These are phyloP conservation scores for Aix galericulata DNA, from an alignment of 2,113 vertebrate species.

Conservation along the genomic window DNA sequence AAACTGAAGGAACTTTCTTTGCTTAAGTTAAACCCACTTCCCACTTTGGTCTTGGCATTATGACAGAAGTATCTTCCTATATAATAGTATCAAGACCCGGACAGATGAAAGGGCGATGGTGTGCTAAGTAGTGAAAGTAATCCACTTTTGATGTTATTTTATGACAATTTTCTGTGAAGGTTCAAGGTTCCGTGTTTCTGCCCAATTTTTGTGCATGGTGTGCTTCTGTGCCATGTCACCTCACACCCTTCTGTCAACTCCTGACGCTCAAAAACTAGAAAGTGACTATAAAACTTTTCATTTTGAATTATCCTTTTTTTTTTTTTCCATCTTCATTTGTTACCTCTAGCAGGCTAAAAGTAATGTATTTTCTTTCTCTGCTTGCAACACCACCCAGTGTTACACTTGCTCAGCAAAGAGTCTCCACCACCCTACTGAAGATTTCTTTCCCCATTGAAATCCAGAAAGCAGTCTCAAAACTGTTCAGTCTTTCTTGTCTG, in stretches of 20 bases:
- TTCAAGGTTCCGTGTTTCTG: not conserved
- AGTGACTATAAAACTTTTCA: not conserved
- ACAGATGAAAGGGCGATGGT: not conserved
- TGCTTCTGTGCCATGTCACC: not conserved
- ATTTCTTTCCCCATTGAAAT: not conserved
- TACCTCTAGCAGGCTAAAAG: not conserved
- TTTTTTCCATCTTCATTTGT: not conserved
- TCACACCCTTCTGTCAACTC: not conserved
- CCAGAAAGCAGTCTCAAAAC: not conserved
- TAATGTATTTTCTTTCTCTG: not conserved
- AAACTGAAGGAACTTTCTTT: slow-evolving; percentile 33
- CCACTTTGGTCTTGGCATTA: not conserved
- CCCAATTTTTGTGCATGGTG: accelerated
- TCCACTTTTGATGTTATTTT: not conserved
- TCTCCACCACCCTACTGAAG: not conserved
- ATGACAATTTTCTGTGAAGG: not conserved
- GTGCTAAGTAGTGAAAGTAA: not conserved
- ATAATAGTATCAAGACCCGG: not conserved
- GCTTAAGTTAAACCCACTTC: slow-evolving; percentile 38
- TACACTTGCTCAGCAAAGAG: not conserved
- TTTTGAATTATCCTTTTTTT: not conserved
- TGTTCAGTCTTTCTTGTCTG: not conserved
- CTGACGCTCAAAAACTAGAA: not conserved
- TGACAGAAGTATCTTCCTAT: not conserved
- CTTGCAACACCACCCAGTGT: not conserved